Base-by-base conservation (phyloP, 1,140 invertebrate genomes). In the Macrobrachium rosenbergii region DNA sequence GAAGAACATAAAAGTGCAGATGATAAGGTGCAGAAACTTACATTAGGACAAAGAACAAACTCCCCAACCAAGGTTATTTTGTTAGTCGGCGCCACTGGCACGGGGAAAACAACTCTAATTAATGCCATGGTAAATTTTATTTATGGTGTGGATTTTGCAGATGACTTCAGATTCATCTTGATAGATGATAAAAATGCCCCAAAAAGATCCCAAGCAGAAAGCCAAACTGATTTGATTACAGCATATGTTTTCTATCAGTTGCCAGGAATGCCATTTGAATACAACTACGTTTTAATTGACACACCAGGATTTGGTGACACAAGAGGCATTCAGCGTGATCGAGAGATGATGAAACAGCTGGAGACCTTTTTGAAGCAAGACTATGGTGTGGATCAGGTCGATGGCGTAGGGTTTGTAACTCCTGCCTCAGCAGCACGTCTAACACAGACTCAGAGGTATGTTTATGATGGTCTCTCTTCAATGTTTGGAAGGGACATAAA, bases 401-500 rank as follows among this genome's bases (percentile, higher is more conserved):
- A 83, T 76, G 82, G 72, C n/a, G 82, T 83, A 76, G 82, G 82
- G 8, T 83, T 83, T 83, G 82, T 83, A 19, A 76, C 72, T 60
- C 82, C 52, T 28, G 10, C 82, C 58, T 83, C 82, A 60, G 72
- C 72, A n/a, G 72, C 82, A 21, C 58, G 82, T 7, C 19, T 83
- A 37, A 83, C 82, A 11, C 82, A 76, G 43, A 83, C 82, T 14
- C 82, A 83, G 58, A 21, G 58, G n/a, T 83, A 83, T 76, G 72
- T 83, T 28, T 83, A 73, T 83, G 82, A 83, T 83, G 82, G 82
- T 21, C 82, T 83, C 2, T 72, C 82, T 16, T 83, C 82, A 16
- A 83, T 83, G 82, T 83, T 83, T 83, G 82, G 82, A 12, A 83
- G 75, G 28, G 82, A 83, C 75, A 83, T 83, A 37, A 83, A 83